These are phyloP conservation scores for Halcyon chelicuti DNA, from an alignment of 2,797 vertebrate species.

Conservation along the genomic window DNA sequence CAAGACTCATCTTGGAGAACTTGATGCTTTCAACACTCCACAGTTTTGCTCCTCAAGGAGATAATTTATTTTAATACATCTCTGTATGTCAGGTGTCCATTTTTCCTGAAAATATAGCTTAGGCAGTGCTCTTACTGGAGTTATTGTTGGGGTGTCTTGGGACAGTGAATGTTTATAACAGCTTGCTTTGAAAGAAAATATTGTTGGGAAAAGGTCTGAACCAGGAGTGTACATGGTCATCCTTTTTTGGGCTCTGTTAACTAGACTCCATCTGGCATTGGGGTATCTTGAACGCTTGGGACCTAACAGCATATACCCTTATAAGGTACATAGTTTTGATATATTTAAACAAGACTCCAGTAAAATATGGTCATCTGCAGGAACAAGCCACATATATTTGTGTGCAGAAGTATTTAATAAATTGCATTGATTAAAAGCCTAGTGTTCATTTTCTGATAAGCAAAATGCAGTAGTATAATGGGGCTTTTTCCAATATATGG, in stretches of 20 bases:
- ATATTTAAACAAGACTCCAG: background rate
- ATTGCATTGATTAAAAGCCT: background rate
- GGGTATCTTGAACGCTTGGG: background rate
- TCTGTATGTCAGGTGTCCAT: background rate
- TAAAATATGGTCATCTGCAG: background rate
- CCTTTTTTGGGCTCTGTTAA: background rate
- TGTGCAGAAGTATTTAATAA: background rate
- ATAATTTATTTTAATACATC: background rate
- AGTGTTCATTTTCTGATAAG: background rate
- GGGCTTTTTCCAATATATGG: background rate
- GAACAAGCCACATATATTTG: background rate
- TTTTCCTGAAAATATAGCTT: background rate
- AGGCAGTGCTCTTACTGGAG: background rate
- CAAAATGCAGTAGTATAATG: background rate
- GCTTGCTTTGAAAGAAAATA: background rate
- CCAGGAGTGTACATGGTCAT: background rate
- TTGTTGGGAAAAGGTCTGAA: background rate
- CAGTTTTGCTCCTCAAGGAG: background rate
- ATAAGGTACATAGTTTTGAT: background rate
- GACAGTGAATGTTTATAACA: background rate
- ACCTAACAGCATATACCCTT: background rate
- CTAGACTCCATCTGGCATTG: background rate
- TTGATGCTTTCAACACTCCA: background rate
- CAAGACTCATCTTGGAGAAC: background rate
- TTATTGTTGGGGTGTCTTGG: background rate